Conservation (phyloP, 1,140 invertebrate genomes). For the Xylocopa sonorina region DNA sequence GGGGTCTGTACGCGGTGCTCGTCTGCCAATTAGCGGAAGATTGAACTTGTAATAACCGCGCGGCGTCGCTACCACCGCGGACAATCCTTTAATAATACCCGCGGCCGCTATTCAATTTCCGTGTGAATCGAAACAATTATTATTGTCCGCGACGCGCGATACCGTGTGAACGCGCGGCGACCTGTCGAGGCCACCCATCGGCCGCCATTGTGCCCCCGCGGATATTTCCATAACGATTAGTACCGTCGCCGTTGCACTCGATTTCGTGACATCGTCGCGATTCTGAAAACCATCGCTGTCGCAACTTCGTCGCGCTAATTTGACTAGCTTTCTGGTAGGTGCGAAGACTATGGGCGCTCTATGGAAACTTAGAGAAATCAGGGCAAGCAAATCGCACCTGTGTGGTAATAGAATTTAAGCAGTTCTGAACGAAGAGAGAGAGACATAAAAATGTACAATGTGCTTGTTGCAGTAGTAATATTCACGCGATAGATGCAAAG, state of each 20-base stretch:
- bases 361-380: no score
- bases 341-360: no score
- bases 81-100: conserved; percentile 41
- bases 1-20: neutral
- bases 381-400: no score
- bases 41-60: conserved; percentile 52
- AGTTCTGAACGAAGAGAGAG: no score
- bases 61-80: conserved; percentile 31
- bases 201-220: conserved; percentile 47
- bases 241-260: neutral
- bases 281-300: conserved; percentile 24
- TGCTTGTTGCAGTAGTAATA: no score
- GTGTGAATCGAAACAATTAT: conserved; percentile 65
- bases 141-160: conserved; percentile 53
- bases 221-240: conserved; percentile 64
- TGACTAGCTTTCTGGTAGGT: no score
- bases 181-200: neutral
- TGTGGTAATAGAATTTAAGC: no score
- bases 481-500: no score
- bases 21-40: conserved; percentile 56
- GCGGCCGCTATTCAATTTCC: conserved; percentile 57
- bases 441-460: no score
- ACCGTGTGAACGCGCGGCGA: conserved; percentile 23
- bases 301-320: neutral
- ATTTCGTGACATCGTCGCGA: conserved; percentile 27